phyloP scores from a whole-genome alignment of 1,140 invertebrate species.

The Saccostrea cuccullata region DNA sequence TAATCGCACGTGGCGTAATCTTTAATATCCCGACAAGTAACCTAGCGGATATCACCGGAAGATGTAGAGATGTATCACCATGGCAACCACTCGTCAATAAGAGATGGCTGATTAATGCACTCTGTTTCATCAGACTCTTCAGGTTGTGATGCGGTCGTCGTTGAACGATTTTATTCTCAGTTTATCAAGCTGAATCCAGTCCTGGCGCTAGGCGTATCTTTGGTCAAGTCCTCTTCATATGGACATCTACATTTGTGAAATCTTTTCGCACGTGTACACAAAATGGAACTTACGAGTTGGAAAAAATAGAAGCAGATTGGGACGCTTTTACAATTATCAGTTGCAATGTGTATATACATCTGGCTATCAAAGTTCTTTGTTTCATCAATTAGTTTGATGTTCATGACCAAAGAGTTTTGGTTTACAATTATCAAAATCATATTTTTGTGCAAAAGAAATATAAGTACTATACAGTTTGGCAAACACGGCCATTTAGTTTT shows the following conservation, averaged over 20 bases:
- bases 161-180: conserved; percentile 16
- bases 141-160: neutral
- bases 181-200: conserved; percentile 23
- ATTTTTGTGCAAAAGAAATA: neutral
- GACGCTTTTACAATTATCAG: conserved; percentile 16
- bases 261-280: conserved; percentile 9
- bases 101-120: conserved; percentile 20
- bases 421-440: neutral
- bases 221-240: conserved; percentile 23
- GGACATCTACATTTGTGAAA: conserved; percentile 19
- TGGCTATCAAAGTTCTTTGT: neutral
- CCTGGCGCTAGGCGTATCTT: neutral
- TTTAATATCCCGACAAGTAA: conserved; percentile 36
- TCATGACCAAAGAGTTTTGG: neutral
- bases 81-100: conserved; percentile 27
- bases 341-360: conserved; percentile 5
- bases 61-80: conserved; percentile 27
- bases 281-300: neutral
- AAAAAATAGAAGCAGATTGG: conserved; percentile 6
- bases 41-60: conserved; percentile 20
- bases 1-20: conserved; percentile 34
- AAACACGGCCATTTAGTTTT: too few relatives aligned
- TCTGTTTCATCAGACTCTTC: conserved; percentile 10
- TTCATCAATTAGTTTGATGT: neutral
- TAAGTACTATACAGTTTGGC: too few relatives aligned